Percentiles rank a stretch among this genome's conserved stretches.
These are phyloP conservation scores for Pherbina coryleti DNA, from an alignment of 2,888 invertebrate genomes.

Conservation along the genomic window DNA sequence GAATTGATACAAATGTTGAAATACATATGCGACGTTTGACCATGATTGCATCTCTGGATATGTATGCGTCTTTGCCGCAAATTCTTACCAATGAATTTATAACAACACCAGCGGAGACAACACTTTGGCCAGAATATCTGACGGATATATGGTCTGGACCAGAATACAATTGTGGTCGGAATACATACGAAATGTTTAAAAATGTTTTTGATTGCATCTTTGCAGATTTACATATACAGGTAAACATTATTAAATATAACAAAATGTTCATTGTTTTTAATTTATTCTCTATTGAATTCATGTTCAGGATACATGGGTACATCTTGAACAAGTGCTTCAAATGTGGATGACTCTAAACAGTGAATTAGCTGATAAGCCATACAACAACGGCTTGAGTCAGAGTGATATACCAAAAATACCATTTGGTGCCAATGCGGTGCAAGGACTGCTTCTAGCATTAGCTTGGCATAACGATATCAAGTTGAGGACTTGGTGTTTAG, in stretches of 20 bases:
- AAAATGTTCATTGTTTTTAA: background rate
- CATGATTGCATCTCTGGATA: constrained; percentile 72
- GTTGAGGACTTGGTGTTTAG: constrained; percentile 81
- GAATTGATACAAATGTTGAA: constrained; percentile 83
- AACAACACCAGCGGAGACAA: constrained; percentile 63
- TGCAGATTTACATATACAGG: constrained; percentile 74
- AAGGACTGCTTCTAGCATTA: constrained; percentile 76
- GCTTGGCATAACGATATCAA: constrained; percentile 78
- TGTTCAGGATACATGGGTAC: constrained; percentile 77
- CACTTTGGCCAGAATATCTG: constrained; percentile 69
- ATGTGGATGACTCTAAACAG: constrained; percentile 90
- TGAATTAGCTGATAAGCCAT: constrained; percentile 67
- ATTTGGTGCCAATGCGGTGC: constrained; percentile 76
- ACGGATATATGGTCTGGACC: constrained; percentile 71
- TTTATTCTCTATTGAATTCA: background rate
- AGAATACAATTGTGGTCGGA: constrained; percentile 70
- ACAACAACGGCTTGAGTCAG: constrained; percentile 72
- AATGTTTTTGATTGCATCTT: constrained; percentile 79
- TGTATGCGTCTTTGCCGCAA: constrained; percentile 67
- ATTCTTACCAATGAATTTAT: constrained; percentile 65
- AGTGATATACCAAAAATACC: constrained; percentile 76
- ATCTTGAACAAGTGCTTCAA: constrained; percentile 86
- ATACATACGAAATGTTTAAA: constrained; percentile 75
- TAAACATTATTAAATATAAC: constrained; percentile 46
- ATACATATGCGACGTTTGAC: constrained; percentile 80